phyloP scores from a whole-genome alignment of 1,140 invertebrate genomes.

The Bombyx mandarina region DNA sequence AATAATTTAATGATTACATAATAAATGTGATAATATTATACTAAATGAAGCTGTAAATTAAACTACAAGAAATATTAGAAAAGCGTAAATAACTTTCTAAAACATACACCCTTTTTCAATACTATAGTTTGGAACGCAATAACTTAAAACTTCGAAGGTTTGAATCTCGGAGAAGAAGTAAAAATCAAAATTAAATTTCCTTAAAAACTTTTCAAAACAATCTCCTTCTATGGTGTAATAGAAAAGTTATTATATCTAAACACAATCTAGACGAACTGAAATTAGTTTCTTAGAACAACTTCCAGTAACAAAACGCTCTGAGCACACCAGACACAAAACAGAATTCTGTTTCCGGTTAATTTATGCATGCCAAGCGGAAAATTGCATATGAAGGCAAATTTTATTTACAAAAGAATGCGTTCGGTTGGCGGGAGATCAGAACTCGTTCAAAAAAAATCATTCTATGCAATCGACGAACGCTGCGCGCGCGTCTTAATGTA shows the following conservation, averaged over 20 bases:
- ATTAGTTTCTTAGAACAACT: too few species aligned
- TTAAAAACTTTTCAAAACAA: background rate
- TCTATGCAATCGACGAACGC: conserved; percentile 35
- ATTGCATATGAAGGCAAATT: conserved; percentile 26
- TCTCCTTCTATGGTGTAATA: background rate
- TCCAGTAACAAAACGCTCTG: too few species aligned
- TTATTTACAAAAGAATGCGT: conserved; percentile 21
- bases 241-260: background rate
- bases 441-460: conserved; percentile 27
- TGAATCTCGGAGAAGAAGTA: too few species aligned
- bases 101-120: too few species aligned
- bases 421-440: conserved; percentile 27
- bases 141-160: too few species aligned
- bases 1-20: too few species aligned
- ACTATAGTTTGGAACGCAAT: too few species aligned
- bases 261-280: background rate
- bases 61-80: too few species aligned
- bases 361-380: conserved; percentile 22
- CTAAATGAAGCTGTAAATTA: too few species aligned
- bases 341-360: conserved; percentile 8
- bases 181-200: background rate
- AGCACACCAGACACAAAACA: background rate
- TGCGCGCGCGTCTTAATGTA: conserved; percentile 30
- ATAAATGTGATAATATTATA: too few species aligned
- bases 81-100: too few species aligned